phyloP scores from a whole-genome alignment of 2,797 vertebrate species.

The Acanthurus tractus region DNA sequence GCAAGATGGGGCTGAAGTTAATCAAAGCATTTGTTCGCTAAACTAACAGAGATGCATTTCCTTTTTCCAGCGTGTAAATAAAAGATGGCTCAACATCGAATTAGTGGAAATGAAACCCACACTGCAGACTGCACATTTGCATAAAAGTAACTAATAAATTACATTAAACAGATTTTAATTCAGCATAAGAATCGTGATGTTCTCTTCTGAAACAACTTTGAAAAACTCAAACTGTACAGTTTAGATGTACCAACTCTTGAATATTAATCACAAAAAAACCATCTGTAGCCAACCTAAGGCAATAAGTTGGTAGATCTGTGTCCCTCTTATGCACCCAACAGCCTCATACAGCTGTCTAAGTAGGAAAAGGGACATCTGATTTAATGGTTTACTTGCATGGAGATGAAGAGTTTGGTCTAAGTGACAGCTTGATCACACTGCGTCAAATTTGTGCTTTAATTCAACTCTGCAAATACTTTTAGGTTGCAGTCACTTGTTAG shows the following conservation, averaged over 20 bases:
- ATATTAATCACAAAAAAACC: slow-evolving; percentile 10
- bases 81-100: slow-evolving; percentile 13
- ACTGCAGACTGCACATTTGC: slow-evolving; percentile 1
- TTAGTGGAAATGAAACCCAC: background rate
- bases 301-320: background rate
- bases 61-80: background rate
- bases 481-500: background rate
- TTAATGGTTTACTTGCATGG: background rate
- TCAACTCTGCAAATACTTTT: background rate
- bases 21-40: background rate
- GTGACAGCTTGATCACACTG: slow-evolving; percentile 1
- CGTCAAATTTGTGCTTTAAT: background rate
- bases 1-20: slow-evolving; percentile 1
- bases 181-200: background rate
- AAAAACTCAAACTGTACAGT: slow-evolving; percentile 11
- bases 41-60: background rate
- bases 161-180: background rate
- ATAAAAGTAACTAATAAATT: background rate
- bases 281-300: slow-evolving; percentile 7
- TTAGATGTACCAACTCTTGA: background rate
- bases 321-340: background rate
- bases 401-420: slow-evolving; percentile 16
- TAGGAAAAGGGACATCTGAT: background rate
- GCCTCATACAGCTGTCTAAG: background rate
- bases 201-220: background rate